phyloP scores from a whole-genome alignment of 2,888 invertebrate genomes.

The Abrostola tripartita region DNA sequence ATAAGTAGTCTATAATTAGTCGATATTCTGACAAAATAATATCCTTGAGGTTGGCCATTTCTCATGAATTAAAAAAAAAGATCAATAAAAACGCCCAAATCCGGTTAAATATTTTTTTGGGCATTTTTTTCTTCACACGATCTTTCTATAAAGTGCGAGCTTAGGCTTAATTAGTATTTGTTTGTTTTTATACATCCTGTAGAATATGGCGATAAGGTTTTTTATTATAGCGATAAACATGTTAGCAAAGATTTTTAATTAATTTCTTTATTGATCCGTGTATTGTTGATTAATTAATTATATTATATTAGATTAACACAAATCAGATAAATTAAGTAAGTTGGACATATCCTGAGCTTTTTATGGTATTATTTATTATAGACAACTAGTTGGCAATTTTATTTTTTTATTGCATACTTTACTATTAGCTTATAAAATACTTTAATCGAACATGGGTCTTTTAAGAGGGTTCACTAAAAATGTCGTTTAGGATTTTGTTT shows the following conservation, averaged over 20 bases:
- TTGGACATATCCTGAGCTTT: constrained; percentile 9
- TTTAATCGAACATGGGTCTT: neutral
- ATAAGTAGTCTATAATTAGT: constrained; percentile 43
- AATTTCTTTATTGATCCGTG: constrained; percentile 8
- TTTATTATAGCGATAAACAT: too few species aligned
- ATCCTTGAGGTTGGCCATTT: neutral
- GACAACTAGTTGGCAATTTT: constrained; percentile 8
- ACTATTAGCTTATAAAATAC: neutral
- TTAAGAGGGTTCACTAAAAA: neutral
- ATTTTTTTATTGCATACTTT: constrained; percentile 24
- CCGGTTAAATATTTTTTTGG: too few species aligned
- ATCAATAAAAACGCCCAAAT: neutral
- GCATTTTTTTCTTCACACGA: too few species aligned
- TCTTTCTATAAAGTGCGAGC: too few species aligned
- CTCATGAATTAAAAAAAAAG: neutral
- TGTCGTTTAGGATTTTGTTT: neutral
- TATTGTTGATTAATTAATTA: constrained; percentile 19
- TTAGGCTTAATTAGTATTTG: too few species aligned
- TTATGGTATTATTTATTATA: constrained; percentile 11
- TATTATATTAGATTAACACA: constrained; percentile 6
- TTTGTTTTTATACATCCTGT: too few species aligned
- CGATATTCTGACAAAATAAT: constrained; percentile 27
- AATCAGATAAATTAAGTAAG: constrained; percentile 24
- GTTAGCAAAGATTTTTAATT: neutral
- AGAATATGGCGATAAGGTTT: too few species aligned